A percentile compares a stretch with the other conserved stretches of the same genome.
phyloP scores from a whole-genome alignment of 2,888 invertebrate species.

The Epicampocera succincta region DNA sequence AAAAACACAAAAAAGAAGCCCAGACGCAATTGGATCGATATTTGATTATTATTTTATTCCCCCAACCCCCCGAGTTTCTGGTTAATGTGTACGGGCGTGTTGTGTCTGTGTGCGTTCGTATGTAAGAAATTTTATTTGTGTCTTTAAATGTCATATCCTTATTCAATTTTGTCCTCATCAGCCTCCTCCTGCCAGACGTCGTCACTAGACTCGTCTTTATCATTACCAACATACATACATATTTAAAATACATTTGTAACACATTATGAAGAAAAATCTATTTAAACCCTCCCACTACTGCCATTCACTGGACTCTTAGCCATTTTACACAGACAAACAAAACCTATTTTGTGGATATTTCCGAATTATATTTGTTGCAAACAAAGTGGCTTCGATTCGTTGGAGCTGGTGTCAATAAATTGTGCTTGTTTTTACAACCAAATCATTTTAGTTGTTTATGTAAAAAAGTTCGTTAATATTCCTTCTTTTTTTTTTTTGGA shows the following conservation, averaged over 20 bases:
- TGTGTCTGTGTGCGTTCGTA: background rate
- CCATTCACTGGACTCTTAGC: background rate
- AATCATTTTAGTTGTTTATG: background rate
- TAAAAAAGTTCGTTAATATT: constrained; percentile 31
- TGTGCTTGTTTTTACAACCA: constrained; percentile 8
- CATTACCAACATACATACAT: background rate
- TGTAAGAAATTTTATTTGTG: constrained; percentile 10
- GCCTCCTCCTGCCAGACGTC: constrained; percentile 33
- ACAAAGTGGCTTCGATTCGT: background rate
- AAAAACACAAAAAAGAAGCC: constrained; percentile 69
- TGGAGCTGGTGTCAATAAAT: constrained; percentile 15
- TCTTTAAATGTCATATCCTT: constrained; percentile 45
- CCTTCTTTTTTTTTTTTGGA: constrained; percentile 14
- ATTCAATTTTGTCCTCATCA: constrained; percentile 55
- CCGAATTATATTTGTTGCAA: background rate
- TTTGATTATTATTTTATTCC: constrained; percentile 76
- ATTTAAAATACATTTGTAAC: constrained; percentile 48
- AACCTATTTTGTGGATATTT: background rate
- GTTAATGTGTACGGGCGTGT: background rate
- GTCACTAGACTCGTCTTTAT: constrained; percentile 26
- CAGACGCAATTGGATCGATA: constrained; percentile 80
- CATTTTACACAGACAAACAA: background rate
- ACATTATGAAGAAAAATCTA: constrained; percentile 52
- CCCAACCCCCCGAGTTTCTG: too few relatives aligned
- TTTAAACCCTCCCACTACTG: background rate